phyloP scores from a whole-genome alignment of 2,797 vertebrate genomes.

The Vespertilio murinus region DNA sequence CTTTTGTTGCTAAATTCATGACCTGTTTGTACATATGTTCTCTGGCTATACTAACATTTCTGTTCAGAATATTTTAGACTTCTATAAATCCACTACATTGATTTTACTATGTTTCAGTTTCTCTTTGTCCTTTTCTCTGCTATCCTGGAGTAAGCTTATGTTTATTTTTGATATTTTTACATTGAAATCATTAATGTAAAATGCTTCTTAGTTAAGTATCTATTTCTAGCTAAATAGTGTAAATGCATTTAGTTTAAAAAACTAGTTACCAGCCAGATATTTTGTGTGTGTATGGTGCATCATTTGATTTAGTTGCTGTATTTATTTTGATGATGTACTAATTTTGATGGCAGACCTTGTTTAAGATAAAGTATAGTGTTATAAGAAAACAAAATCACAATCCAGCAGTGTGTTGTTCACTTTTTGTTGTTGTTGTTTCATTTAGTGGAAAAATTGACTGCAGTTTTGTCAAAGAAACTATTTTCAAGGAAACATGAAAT shows the following conservation, averaged over 20 bases:
- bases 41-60: background rate
- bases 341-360: background rate
- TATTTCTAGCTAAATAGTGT: background rate
- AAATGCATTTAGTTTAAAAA: conserved; percentile 32
- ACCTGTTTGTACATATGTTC: background rate
- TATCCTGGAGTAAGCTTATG: background rate
- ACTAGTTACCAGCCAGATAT: background rate
- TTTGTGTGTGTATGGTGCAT: background rate
- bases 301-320: conserved; percentile 10
- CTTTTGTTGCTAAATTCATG: background rate
- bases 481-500: conserved; percentile 56
- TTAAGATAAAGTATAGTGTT: conserved; percentile 32
- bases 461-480: conserved; percentile 40
- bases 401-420: background rate
- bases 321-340: conserved; percentile 28
- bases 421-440: conserved; percentile 23
- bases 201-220: conserved; percentile 7
- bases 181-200: conserved; percentile 33
- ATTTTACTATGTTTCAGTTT: background rate
- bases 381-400: conserved; percentile 16
- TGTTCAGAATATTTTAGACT: background rate
- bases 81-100: background rate
- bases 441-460: conserved; percentile 37
- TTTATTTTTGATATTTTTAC: conserved; percentile 35
- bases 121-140: background rate